Base-by-base conservation (phyloP, 2,797 vertebrate genomes). In the Threskiornis aethiopicus region DNA sequence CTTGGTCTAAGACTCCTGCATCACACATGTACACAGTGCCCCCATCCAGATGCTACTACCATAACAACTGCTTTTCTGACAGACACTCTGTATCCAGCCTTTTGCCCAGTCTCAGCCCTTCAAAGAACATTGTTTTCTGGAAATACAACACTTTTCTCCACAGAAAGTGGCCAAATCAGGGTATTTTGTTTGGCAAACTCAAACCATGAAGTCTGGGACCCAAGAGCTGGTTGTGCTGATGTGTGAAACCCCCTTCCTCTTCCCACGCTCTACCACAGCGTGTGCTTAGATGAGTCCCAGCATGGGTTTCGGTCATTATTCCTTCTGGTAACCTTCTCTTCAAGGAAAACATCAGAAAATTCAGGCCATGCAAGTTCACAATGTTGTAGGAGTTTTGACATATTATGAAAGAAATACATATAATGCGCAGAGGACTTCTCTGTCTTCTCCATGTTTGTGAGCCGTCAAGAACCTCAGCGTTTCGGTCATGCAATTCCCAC, bases 131-230 rank as follows among this genome's bases (percentile, higher is more conserved):
- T 7, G 14, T 37, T 44, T 93, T 67, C 41, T 83, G 52, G 76
- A 86, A 81, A 90, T 24, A 25, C 31, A 73, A 37, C 6, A 20
- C 33, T 57, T 78, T 93, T 62, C 41, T 69, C 52, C n/a, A 46
- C 5, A 37, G 54, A 47, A 82, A 69, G 19, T 54, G 66, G 46
- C 46, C 14, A 75, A 37, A 92, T 39, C 31, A 33, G 57, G 5
- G 7, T 88, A 49, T 88, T 91, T 81, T 76, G n/a, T 70, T 95
- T 88, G 69, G 61, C 73, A 64, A 69, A 67, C 12, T 61, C 57
- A 71, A 70, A 52, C 37, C 0, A 0, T 29, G 70, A 89, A 54
- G n/a, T 37, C 79, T 25, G 37, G 12, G 20, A 52, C 19, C 13
- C 2, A 0, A 75, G 33, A 88, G 31, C 16, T 67, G 37, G 3